Conservation (phyloP, 2,888 invertebrate species). For the Archaeoteleia sp. region DNA sequence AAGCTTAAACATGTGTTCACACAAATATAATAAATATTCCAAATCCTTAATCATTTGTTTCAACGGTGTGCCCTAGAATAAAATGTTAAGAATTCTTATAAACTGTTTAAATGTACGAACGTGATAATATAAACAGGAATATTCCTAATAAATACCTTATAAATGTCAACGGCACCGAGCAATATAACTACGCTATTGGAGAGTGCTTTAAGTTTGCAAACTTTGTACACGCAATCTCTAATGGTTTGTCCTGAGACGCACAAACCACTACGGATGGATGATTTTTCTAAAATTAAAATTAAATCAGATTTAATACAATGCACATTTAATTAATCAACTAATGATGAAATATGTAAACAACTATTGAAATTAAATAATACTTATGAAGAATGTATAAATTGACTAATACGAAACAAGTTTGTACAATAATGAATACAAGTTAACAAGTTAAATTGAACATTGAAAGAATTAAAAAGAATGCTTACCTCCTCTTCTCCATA, state of each 20-base stretch:
- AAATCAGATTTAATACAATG: slow-evolving; percentile 3
- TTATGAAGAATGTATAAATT: too few relatives aligned
- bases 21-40: slow-evolving; percentile 51
- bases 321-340: too few relatives aligned
- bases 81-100: background rate
- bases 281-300: slow-evolving; percentile 53
- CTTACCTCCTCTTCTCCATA: slow-evolving; percentile 58
- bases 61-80: slow-evolving; percentile 51
- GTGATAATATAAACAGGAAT: too few relatives aligned
- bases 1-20: slow-evolving; percentile 53
- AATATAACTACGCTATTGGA: slow-evolving; percentile 61
- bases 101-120: too few relatives aligned
- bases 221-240: slow-evolving; percentile 51
- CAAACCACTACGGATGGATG: slow-evolving; percentile 60
- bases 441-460: too few relatives aligned
- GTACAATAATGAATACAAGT: background rate
- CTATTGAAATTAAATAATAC: too few relatives aligned
- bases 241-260: slow-evolving; percentile 66
- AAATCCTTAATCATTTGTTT: slow-evolving; percentile 58
- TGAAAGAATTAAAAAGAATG: too few relatives aligned
- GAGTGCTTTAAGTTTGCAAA: slow-evolving; percentile 53
- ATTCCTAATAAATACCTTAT: slow-evolving; percentile 54
- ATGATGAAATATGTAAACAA: too few relatives aligned
- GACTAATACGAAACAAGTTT: too few relatives aligned
- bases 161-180: slow-evolving; percentile 65